phyloP scores from a whole-genome alignment of 2,888 invertebrate species.

The Perithous albicinctus region DNA sequence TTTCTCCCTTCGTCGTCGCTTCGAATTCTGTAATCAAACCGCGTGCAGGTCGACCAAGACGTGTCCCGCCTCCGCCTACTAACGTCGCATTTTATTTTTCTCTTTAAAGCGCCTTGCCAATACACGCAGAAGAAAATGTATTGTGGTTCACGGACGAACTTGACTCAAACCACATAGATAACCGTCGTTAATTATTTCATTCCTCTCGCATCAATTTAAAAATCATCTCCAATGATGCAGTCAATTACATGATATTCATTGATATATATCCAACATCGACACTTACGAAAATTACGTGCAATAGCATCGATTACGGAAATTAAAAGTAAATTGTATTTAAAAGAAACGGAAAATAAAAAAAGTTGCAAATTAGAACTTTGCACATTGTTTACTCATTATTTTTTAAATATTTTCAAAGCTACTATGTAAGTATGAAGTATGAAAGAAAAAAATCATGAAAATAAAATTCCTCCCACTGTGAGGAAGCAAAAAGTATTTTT shows the following conservation, averaged over 20 bases:
- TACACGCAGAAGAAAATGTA: background rate
- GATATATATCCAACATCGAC: background rate
- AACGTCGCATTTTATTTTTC: constrained; percentile 30
- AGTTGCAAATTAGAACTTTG: too few relatives aligned
- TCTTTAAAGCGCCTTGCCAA: background rate
- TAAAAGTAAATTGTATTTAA: too few relatives aligned
- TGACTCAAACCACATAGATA: background rate
- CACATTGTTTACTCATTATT: too few relatives aligned
- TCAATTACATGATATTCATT: constrained; percentile 2
- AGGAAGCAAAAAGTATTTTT: too few relatives aligned
- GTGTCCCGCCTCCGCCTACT: background rate
- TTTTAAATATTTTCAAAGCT: too few relatives aligned
- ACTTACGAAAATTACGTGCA: background rate
- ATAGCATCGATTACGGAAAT: constrained; percentile 30
- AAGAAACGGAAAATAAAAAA: too few relatives aligned
- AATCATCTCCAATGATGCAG: background rate
- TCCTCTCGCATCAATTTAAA: background rate
- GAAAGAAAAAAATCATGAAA: too few relatives aligned
- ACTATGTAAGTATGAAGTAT: too few relatives aligned
- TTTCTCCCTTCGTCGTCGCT: constrained; percentile 5
- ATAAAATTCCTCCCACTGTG: too few relatives aligned
- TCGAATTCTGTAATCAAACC: constrained; percentile 44
- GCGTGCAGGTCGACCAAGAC: constrained; percentile 9
- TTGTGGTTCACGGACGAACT: background rate
- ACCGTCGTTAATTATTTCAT: background rate